Conservation (phyloP, 2,797 vertebrate genomes). For the Heterohyrax brucei region DNA sequence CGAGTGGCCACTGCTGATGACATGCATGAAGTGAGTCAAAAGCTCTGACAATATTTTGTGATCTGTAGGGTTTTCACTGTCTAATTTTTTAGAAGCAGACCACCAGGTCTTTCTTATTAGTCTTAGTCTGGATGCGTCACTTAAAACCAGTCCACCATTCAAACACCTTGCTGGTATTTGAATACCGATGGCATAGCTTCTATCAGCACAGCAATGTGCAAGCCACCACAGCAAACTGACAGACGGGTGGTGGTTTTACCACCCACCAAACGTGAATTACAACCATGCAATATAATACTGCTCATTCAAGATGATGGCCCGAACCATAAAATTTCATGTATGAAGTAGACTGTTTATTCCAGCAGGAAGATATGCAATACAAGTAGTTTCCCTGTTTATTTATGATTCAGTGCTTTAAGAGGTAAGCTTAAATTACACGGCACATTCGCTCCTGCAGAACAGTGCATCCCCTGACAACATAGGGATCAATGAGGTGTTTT, state of each 20-base stretch:
- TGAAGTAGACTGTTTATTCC: constrained; percentile 70
- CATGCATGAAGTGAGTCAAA: background rate
- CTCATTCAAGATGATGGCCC: constrained; percentile 57
- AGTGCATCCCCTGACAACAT: background rate
- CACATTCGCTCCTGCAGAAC: background rate
- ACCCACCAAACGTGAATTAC: constrained; percentile 58
- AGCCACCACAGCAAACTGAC: background rate
- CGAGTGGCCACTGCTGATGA: background rate
- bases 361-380: background rate
- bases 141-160: background rate
- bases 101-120: background rate
- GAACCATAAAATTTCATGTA: constrained; percentile 70
- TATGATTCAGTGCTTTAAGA: constrained; percentile 54
- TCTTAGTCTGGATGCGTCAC: background rate
- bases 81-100: background rate
- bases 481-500: background rate
- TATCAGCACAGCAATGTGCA: background rate
- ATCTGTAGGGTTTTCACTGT: background rate
- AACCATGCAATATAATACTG: constrained; percentile 7
- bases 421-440: constrained; percentile 47
- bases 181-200: background rate
- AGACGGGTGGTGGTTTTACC: constrained; percentile 54
- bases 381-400: constrained; percentile 66
- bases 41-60: background rate
- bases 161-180: background rate